Base-by-base conservation (phyloP, 1,140 invertebrate species). In the Diploscapter pachys region DNA sequence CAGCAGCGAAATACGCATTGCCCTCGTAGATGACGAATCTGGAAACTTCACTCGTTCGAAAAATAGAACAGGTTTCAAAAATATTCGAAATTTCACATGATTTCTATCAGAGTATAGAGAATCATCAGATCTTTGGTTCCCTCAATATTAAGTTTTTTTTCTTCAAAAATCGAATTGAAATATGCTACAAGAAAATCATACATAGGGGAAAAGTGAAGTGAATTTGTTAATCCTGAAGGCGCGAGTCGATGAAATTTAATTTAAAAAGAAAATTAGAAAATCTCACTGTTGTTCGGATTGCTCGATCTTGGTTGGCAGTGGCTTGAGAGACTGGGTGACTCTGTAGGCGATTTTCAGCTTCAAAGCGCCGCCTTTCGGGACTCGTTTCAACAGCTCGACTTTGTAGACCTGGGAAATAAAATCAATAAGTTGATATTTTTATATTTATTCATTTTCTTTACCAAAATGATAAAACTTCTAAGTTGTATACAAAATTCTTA, bases 281-380 rank as follows among this genome's bases (percentile, higher is more conserved):
- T 79, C 79, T 65, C 56, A 84, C 81, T 85, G 83, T 52, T 78
- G 75, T 31, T 86, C 83, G 3, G 69, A n/a, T 62, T 85, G 83
- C 5, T 71, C 50, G 62, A 85, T 85, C 53, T 83, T 67, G 3
- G 73, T 73, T 4, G 83, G 83, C 51, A 73, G 78, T 51, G 84
- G 76, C 6, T 63, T 69, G 31, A 85, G 72, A 48, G 66, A 68
- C 71, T 80, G 67, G 4, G 80, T 81, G 3, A 84, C 11, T 11
- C 71, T 64, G 71, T 76, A 77, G 11, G 80, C 73, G 5, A 85
- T 77, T 48, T 72, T 68, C 5, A 85, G 31, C 13, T 78, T 71
- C n/a, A 71, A 67, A 59, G 72, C 71, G n/a, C 52, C 79, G 62
- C 78, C 82, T 13, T 77, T 72, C 11, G 74, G 59, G 51, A 85